These are phyloP conservation scores for Crenichthys baileyi DNA, from an alignment of 2,797 vertebrate genomes.

Conservation along the genomic window DNA sequence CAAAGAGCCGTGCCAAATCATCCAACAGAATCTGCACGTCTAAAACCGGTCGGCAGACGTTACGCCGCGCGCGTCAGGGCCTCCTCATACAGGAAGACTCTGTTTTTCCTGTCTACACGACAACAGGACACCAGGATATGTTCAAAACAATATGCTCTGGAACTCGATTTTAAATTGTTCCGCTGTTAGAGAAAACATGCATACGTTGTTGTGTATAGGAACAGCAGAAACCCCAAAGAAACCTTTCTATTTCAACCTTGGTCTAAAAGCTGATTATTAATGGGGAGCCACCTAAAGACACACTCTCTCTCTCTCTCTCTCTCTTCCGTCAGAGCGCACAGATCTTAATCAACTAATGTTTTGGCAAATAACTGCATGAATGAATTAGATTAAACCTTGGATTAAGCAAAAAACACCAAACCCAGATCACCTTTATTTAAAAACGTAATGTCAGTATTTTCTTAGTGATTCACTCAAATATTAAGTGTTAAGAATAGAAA, in stretches of 20 bases:
- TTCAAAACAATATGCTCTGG: too few relatives aligned
- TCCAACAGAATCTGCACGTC: too few relatives aligned
- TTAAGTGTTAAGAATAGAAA: not conserved
- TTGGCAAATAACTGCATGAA: conserved; percentile 9
- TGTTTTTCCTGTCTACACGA: too few relatives aligned
- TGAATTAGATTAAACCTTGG: conserved; percentile 4
- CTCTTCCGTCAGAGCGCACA: conserved; percentile 20
- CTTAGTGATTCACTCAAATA: not conserved
- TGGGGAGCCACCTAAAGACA: conserved; percentile 8
- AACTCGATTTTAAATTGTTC: too few relatives aligned
- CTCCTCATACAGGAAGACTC: too few relatives aligned
- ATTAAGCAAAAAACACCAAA: conserved; percentile 10
- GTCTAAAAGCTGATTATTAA: conserved; percentile 16
- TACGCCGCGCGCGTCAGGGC: too few relatives aligned
- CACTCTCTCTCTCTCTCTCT: not conserved
- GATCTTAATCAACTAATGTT: conserved; percentile 9
- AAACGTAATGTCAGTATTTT: not conserved
- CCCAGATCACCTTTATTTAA: not conserved
- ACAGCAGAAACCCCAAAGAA: not conserved
- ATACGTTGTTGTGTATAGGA: too few relatives aligned
- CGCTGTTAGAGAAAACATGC: too few relatives aligned
- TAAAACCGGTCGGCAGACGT: too few relatives aligned
- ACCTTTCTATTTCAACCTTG: not conserved
- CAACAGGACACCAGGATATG: too few relatives aligned
- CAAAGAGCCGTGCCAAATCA: too few relatives aligned